Conservation (phyloP, 2,113 vertebrate genomes). For the Anhinga anhinga region DNA sequence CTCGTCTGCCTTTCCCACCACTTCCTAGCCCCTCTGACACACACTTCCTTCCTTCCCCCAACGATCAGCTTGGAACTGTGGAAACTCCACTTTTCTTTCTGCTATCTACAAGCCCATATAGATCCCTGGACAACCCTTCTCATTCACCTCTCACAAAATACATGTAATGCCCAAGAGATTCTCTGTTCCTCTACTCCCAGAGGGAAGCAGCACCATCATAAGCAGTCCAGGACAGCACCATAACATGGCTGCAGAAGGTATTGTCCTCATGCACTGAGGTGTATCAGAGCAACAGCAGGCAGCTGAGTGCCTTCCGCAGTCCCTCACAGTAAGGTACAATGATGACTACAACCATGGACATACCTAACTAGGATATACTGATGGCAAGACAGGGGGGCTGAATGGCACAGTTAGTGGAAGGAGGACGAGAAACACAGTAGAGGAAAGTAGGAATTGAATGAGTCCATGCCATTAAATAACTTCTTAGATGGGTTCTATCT, state of each 20-base stretch:
- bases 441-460: neutral
- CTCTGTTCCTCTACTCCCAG: neutral
- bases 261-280: neutral
- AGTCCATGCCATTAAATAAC: neutral
- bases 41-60: neutral
- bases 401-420: neutral
- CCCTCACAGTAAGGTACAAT: too few species aligned
- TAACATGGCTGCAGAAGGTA: neutral
- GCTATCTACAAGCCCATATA: neutral
- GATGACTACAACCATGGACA: neutral
- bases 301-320: neutral
- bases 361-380: neutral
- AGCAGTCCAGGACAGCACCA: accelerated
- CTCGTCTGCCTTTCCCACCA: neutral
- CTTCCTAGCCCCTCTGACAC: neutral
- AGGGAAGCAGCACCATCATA: neutral
- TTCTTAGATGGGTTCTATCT: neutral
- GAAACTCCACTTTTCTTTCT: neutral
- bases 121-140: neutral
- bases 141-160: neutral
- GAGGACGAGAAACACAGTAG: neutral
- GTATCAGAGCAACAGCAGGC: neutral
- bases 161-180: too few species aligned
- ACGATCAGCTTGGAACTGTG: neutral
- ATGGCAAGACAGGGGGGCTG: neutral